phyloP scores from a whole-genome alignment of 2,797 vertebrate species.

The Ispidina lecontei region DNA sequence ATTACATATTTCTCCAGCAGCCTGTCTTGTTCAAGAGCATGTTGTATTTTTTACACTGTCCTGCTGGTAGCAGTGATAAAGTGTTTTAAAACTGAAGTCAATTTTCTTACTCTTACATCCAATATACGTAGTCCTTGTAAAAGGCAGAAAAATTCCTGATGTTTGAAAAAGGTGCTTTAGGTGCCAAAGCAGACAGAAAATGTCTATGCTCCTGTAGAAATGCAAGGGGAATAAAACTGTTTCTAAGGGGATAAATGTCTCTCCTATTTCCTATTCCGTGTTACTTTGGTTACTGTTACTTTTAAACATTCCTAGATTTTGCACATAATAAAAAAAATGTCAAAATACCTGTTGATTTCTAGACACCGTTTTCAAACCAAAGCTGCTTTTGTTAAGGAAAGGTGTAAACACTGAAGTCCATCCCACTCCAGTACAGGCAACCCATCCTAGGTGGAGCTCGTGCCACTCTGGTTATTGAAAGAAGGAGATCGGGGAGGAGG shows the following conservation, averaged over 20 bases:
- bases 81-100: conserved; percentile 10
- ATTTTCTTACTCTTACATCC: conserved; percentile 36
- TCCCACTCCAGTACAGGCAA: neutral
- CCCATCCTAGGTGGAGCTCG: neutral
- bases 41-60: neutral
- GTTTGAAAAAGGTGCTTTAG: conserved; percentile 47
- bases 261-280: conserved; percentile 63
- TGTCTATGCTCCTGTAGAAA: conserved; percentile 34
- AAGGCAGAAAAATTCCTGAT: conserved; percentile 59
- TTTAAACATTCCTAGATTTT: conserved; percentile 73
- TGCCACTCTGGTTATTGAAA: neutral
- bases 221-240: conserved; percentile 53
- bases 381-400: neutral
- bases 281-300: conserved; percentile 72
- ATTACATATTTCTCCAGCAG: neutral
- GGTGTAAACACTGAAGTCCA: neutral
- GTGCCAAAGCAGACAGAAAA: conserved; percentile 71
- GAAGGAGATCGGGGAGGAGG: neutral
- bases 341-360: conserved; percentile 41
- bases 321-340: conserved; percentile 59
- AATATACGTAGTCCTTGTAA: conserved; percentile 38
- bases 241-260: conserved; percentile 68
- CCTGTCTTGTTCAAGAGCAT: neutral
- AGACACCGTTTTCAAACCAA: conserved; percentile 29
- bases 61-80: conserved; percentile 29